These are phyloP conservation scores for Heliconius aoede DNA, from an alignment of 2,888 invertebrate genomes.

Conservation along the genomic window DNA sequence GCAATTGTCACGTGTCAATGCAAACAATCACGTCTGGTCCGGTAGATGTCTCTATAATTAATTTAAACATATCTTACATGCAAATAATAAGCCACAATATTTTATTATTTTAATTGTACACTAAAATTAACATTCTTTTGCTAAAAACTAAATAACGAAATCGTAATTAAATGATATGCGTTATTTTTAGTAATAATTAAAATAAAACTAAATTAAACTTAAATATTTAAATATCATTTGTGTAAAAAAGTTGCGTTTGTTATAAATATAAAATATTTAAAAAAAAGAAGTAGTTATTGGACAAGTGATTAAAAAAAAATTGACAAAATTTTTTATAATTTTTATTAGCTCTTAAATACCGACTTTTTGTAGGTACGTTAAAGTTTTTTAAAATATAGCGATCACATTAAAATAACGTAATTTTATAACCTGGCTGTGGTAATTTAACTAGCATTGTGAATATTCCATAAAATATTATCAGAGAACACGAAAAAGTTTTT, in stretches of 20 bases:
- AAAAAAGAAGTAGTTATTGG: conserved; percentile 1
- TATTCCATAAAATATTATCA: conserved; percentile 33
- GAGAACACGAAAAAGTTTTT: conserved; percentile 43
- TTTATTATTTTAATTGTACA: not conserved
- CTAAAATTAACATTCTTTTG: not conserved
- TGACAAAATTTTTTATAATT: conserved; percentile 11
- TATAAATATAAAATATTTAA: conserved; percentile 27
- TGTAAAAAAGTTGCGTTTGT: conserved; percentile 19
- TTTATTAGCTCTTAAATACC: conserved; percentile 34
- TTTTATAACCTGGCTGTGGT: conserved; percentile 47
- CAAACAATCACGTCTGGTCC: not conserved
- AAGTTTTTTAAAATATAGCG: conserved; percentile 19
- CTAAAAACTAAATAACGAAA: not conserved
- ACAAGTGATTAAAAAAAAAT: conserved; percentile 15
- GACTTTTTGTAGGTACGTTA: conserved; percentile 21
- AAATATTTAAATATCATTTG: not conserved
- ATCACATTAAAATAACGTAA: conserved; percentile 41
- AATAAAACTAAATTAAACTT: not conserved
- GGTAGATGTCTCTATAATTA: not conserved
- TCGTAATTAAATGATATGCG: not conserved
- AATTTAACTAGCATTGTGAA: conserved; percentile 43
- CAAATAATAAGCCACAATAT: not conserved
- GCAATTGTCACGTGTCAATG: too few relatives aligned
- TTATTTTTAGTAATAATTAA: not conserved
- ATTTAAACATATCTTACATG: not conserved